These are phyloP conservation scores for Pocillopora grandis DNA, from an alignment of 92 coral and sea anemone genomes.

Conservation along the genomic window DNA sequence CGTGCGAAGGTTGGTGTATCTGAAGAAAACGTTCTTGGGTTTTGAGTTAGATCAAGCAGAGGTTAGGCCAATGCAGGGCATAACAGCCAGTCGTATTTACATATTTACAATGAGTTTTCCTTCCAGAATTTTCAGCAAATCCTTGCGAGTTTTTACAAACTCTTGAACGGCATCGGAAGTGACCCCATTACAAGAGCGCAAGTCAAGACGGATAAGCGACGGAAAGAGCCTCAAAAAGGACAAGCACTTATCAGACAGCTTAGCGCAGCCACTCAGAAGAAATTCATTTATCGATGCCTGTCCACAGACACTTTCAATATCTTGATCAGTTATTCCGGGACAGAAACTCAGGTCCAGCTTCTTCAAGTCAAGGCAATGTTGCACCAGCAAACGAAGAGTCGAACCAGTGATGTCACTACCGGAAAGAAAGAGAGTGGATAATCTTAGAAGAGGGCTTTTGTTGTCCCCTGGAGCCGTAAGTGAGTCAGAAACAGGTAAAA, in stretches of 20 bases:
- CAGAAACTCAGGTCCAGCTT: constrained; percentile 92
- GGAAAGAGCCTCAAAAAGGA: constrained; percentile 71
- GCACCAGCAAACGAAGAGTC: constrained; percentile 79
- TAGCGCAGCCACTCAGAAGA: constrained; percentile 87
- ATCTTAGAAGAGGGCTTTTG: constrained; percentile 75
- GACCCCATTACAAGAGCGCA: constrained; percentile 78
- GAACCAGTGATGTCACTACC: constrained; percentile 95
- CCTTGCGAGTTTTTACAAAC: constrained; percentile 61
- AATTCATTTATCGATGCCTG: constrained; percentile 67
- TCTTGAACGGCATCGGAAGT: constrained; percentile 63
- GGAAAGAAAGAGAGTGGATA: constrained; percentile 81
- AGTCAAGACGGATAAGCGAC: constrained; percentile 69
- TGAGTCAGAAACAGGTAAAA: constrained; percentile 80
- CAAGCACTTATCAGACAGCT: constrained; percentile 80
- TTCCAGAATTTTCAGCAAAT: constrained; percentile 63
- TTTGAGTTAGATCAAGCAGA: neutral
- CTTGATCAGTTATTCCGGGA: constrained; percentile 82
- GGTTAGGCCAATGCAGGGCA: neutral
- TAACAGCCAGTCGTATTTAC: neutral
- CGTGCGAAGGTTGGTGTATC: neutral
- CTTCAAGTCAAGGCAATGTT: constrained; percentile 70
- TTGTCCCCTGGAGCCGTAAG: constrained; percentile 86
- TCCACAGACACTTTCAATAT: constrained; percentile 75
- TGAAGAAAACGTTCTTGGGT: too few relatives aligned
- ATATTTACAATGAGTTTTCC: constrained; percentile 65